Percentiles rank a stretch among this genome's conserved stretches.
These are phyloP conservation scores for Sminthurides bifidus DNA, from an alignment of 1,140 invertebrate species.

Conservation along the genomic window DNA sequence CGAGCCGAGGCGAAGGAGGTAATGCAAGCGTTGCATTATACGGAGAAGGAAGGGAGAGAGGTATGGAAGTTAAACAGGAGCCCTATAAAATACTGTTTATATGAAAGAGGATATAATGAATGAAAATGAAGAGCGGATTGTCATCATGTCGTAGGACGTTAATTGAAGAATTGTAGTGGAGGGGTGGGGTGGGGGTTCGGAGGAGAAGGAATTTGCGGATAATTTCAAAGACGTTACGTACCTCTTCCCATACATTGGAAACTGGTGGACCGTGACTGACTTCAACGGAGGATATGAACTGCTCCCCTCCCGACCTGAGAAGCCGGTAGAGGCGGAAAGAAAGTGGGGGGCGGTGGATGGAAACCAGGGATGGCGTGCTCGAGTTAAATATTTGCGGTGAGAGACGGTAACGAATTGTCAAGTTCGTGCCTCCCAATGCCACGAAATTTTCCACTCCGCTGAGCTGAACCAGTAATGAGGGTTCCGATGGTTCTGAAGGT, in stretches of 20 bases:
- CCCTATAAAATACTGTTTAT: too few species aligned
- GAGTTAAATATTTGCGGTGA: neutral
- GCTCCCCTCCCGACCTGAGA: neutral
- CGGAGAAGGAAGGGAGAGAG: too few species aligned
- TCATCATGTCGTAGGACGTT: too few species aligned
- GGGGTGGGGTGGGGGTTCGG: too few species aligned
- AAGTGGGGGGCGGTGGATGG: neutral
- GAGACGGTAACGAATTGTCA: constrained; percentile 14
- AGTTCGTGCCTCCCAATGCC: constrained; percentile 18
- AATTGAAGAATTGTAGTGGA: too few species aligned
- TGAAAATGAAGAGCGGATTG: too few species aligned
- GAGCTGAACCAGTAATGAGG: constrained; percentile 4
- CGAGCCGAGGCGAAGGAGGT: too few species aligned
- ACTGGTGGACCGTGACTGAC: too few species aligned
- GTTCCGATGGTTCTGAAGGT: neutral
- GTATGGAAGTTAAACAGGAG: too few species aligned
- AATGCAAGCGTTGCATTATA: too few species aligned
- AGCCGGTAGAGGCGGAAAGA: neutral
- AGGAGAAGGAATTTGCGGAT: too few species aligned
- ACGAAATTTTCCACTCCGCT: constrained; percentile 11
- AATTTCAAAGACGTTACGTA: neutral
- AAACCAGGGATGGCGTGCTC: neutral
- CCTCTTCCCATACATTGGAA: constrained; percentile 1
- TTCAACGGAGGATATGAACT: neutral
- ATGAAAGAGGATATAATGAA: too few species aligned